Evolutionary conservation across 2,797 vertebrate species (phyloP), one percentile per base, ranked within the genome.

Genomic region (Synanceia verrucosa): DNA sequence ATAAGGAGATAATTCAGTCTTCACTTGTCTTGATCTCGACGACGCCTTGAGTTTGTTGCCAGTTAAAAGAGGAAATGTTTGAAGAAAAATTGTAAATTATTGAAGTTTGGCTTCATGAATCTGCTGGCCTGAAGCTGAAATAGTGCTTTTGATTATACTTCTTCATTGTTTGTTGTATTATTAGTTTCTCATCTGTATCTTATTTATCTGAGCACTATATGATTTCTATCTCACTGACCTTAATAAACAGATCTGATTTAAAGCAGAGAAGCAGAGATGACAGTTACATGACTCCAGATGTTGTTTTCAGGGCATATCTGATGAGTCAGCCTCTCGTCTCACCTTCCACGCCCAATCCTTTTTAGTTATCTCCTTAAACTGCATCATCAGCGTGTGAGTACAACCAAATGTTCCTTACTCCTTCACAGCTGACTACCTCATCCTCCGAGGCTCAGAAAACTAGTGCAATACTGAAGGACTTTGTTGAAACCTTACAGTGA

Each of bases 391-490:
- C 13, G 1, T 41, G 16, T 57, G n/a, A 76, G 53, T 33, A 18
- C 53, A 44, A 57, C 26, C 51, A 68, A 65, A 69, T 64, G 65
- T 63, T 48, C 4, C 19, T 36, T 9, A 10, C 31, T 65, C 64
- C 48, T 67, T 59, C 60, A 36, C 73, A 86, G 76, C 76, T 51
- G 29, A 79, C 28, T 0, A 6, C 6, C 34, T 6, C 64, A 57
- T 77, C 58, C 23, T 61, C 39, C 6, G 7, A 33, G 0, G 36
- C 1, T 60, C 41, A 21, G 28, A 57, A 21, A 66, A 50, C 28
- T 65, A 62, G 66, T 76, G 67, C 68, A 71, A 69, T 76, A 73
- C 61, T 10, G 9, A 64, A 47, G 59, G 76, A 82, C 52, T 76
- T 76, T 62, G 55, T 64, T 8, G 24, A 74, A 77, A 51, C 21